Conservation (phyloP, 2,797 vertebrate genomes). For the Oreochromis grahami region DNA sequence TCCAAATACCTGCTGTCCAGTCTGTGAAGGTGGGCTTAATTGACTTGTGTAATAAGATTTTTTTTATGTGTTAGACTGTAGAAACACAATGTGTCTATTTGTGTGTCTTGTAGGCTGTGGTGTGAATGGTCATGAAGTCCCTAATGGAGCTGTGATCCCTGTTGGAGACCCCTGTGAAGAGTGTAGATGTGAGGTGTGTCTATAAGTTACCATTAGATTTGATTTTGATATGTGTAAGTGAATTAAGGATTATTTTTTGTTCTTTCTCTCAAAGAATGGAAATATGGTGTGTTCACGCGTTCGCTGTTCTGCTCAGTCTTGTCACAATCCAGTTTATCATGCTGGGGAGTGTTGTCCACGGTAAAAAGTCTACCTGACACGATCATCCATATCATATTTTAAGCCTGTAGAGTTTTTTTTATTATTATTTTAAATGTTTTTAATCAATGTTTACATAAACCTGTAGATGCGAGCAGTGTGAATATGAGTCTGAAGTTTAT, state of each 20-base stretch:
- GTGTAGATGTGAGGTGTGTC: constrained; percentile 74
- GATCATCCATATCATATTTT: background rate
- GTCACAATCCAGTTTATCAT: constrained; percentile 67
- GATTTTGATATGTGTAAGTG: background rate
- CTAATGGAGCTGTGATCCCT: constrained; percentile 62
- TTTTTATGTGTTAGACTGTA: background rate
- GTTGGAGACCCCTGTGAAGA: constrained; percentile 63
- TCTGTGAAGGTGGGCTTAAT: constrained; percentile 67
- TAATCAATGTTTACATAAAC: background rate
- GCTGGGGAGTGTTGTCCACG: constrained; percentile 76
- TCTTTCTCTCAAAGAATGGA: constrained; percentile 65
- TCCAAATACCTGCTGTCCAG: constrained; percentile 68
- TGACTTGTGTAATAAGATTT: background rate
- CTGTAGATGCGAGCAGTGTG: constrained; percentile 76
- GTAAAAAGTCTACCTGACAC: constrained; percentile 40
- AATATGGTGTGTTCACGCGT: constrained; percentile 63
- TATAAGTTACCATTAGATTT: background rate
- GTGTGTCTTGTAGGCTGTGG: constrained; percentile 63
- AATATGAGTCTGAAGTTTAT: constrained; percentile 69
- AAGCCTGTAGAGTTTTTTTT: background rate
- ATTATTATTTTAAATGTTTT: too few species aligned
- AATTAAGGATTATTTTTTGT: background rate
- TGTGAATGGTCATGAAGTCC: constrained; percentile 63
- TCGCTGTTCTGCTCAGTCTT: constrained; percentile 58
- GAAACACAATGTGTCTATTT: background rate